Percentiles rank a stretch among this genome's conserved stretches.
Evolutionary conservation across 2,888 invertebrate genomes (phyloP).

Genomic region (Drosophila infuscata): DNA sequence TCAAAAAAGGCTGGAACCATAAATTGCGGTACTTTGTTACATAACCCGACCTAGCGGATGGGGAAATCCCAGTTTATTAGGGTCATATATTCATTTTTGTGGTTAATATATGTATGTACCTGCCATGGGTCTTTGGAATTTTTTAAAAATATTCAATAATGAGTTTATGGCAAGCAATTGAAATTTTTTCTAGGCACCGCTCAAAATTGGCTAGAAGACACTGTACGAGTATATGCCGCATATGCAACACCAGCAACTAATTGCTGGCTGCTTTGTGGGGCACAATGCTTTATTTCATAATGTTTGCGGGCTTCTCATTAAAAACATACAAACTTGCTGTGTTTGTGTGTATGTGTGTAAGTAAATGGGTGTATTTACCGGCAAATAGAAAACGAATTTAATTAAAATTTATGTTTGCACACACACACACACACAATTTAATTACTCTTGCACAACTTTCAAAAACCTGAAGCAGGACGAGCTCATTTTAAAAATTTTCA

Average conservation of each 20-base stretch:
- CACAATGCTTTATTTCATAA: constrained; percentile 53
- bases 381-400: constrained; percentile 75
- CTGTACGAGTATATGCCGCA: constrained; percentile 41
- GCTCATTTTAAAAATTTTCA: constrained; percentile 76
- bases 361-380: constrained; percentile 47
- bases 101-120: too few species aligned
- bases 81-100: too few species aligned
- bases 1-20: too few species aligned
- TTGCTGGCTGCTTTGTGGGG: constrained; percentile 51
- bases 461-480: constrained; percentile 53
- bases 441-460: constrained; percentile 73
- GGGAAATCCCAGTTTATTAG: too few species aligned
- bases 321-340: constrained; percentile 58
- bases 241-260: constrained; percentile 45
- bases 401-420: constrained; percentile 75
- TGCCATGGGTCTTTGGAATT: too few species aligned
- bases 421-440: constrained; percentile 40
- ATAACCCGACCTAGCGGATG: too few species aligned
- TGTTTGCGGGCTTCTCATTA: constrained; percentile 66
- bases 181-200: too few species aligned
- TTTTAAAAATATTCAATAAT: too few species aligned
- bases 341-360: background rate
- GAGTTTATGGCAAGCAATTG: too few species aligned
- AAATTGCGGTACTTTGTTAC: too few species aligned
- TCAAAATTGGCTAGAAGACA: too few species aligned